Percentiles rank a stretch among this genome's conserved stretches.
Conservation (phyloP, 2,888 invertebrate genomes). For the Dioctria linearis region DNA sequence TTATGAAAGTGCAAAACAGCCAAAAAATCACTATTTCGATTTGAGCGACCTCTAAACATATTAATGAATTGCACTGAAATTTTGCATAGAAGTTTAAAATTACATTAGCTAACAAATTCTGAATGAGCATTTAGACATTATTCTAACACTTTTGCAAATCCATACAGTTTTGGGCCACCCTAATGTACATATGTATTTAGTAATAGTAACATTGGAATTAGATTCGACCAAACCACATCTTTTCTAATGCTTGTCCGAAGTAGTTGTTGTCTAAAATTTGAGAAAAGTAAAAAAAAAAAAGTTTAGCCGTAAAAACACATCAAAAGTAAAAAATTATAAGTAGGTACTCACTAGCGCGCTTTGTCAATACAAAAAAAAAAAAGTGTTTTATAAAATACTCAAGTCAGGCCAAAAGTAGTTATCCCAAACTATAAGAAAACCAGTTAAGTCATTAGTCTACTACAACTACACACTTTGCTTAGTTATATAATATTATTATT, state of each 20-base stretch:
- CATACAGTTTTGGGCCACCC: too few relatives aligned
- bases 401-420: slow-evolving; percentile 32
- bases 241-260: slow-evolving; percentile 26
- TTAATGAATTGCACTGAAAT: too few relatives aligned
- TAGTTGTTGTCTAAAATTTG: slow-evolving; percentile 2
- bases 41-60: too few relatives aligned
- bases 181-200: slow-evolving; percentile 38
- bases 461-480: too few relatives aligned
- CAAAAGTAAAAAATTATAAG: slow-evolving; percentile 5
- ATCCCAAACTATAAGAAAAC: slow-evolving; percentile 13
- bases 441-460: background rate
- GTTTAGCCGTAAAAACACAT: too few relatives aligned
- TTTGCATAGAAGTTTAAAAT: too few relatives aligned
- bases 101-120: too few relatives aligned
- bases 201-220: background rate
- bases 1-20: too few relatives aligned
- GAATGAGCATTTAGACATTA: too few relatives aligned
- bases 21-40: too few relatives aligned
- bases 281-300: background rate
- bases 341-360: slow-evolving; percentile 26
- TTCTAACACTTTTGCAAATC: too few relatives aligned
- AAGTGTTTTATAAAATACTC: slow-evolving; percentile 18
- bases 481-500: too few relatives aligned
- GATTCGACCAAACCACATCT: slow-evolving; percentile 16
- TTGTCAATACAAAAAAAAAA: slow-evolving; percentile 3